Base-by-base conservation (phyloP, 2,888 invertebrate genomes). In the Sipunculus nudus region DNA sequence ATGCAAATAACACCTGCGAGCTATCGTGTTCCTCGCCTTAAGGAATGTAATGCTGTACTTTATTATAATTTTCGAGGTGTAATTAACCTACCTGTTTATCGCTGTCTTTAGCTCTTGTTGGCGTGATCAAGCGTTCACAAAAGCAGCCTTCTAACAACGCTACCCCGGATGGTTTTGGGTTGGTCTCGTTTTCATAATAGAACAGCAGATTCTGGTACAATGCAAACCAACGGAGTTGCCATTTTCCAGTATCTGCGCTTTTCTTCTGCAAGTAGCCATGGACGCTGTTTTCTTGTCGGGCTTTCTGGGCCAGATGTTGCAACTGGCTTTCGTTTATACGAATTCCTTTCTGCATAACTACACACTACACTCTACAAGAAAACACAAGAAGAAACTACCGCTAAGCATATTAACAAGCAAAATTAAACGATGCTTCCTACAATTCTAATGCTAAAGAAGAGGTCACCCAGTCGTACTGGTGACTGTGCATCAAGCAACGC, bases 111-210 rank as follows among this genome's bases (percentile, higher is more conserved):
- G 71, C 62, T 5, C 71, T 67, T 10, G 72, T 65, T 16, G 78
- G 76, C 4, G 77, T 77, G 50, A 83, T 71, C 28, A 80, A 70
- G 35, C 82, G 72, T 61, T 84, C 83, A 63, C 83, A 83, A 85
- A 93, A 94, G 74, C 93, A 93, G 0, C 94, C 94, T 81, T 95
- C 95, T 53, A 95, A 86, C 68, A 94, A 86, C 25, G 94, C 87
- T 21, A 94, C 90, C 0, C 94, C 94, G 0, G 92, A 91, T 0
- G 94, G 94, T 32, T 91, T 86, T 23, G 87, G 87, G 74, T 90
- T 89, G 76, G 88, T 88, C 78, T 94, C 94, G 53, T 89, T 91
- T 79, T 95, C 94, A 84, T 92, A 94, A 86, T 94, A 94, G 85
- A 94, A 94, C 72, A 95, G 85, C 75, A 94, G 85, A 85, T 95